A percentile compares a stretch with the other conserved stretches of the same genome.
Evolutionary conservation across 2,888 invertebrate species (phyloP).

Genomic region (Synanthedon myopaeformis): DNA sequence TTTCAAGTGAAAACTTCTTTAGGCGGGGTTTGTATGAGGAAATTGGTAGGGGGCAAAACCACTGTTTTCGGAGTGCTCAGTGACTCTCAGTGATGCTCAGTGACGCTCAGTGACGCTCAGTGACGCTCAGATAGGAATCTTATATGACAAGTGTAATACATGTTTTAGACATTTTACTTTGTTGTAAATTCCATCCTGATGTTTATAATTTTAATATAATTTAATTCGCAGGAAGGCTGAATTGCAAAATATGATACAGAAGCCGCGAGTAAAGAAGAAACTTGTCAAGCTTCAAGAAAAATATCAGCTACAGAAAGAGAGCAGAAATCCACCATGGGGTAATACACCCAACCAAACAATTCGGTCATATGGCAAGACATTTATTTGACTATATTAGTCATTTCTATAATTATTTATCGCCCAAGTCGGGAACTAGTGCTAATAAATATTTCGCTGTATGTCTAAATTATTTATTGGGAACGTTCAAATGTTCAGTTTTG

Average conservation of each 20-base stretch:
- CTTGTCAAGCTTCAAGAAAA: slow-evolving; percentile 87
- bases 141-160: not conserved
- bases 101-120: no score
- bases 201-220: not conserved
- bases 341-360: slow-evolving; percentile 14
- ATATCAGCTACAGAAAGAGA: slow-evolving; percentile 79
- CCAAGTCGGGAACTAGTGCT: no score
- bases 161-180: not conserved
- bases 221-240: slow-evolving; percentile 56
- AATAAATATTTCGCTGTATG: not conserved
- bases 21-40: no score
- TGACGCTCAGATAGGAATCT: no score
- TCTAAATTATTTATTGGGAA: not conserved
- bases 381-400: no score
- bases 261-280: slow-evolving; percentile 82
- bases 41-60: no score
- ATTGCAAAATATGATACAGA: slow-evolving; percentile 74
- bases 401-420: no score
- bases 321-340: slow-evolving; percentile 89
- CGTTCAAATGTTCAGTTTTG: no score
- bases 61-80: no score
- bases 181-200: not conserved
- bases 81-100: not conserved
- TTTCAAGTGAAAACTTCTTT: no score
- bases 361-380: not conserved